Base-by-base conservation (phyloP, 2,888 invertebrate species). In the Leucophora obtusa region DNA sequence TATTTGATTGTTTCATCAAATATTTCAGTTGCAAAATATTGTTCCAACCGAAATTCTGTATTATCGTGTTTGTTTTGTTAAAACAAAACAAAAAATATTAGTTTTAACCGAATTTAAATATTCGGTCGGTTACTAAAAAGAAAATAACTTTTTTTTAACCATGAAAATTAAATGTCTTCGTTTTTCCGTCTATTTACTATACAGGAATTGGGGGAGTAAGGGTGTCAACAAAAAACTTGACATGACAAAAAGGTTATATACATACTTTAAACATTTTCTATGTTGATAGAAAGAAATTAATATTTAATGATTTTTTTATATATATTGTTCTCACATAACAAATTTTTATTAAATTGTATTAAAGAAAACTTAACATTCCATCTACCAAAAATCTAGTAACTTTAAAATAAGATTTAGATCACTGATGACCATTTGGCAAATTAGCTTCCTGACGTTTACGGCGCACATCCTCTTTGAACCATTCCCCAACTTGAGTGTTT, bases 391-490 rank as follows among this genome's bases (percentile, higher is more conserved):
- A 1, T 28, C 6, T 28, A 7, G 4, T 6, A 1, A 28, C 7
- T 38, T 18, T 18, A 11, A 51, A 51, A 58, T 14, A 58, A 24
- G 7, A 58, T 24, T 60, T 50, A 43, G 14, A 11, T 54, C 33
- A 81, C 9, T 58, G 71, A 77, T 81, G 73, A 47, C 81, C 81
- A 62, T 81, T 81, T 24, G 77, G 81, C 18, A 77, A 33, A 18
- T 47, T 79, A 50, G 24, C 65, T 1, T 50, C 62, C 11, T 71
- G 75, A 1, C 75, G 62, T 18, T 79, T 81, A 15, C 84, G 82
- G n/a, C 53, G 62, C 2, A 84, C 72, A 71, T 84, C 84, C 1
- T 85, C 83, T 35, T 83, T 83, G 35, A 85, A 85, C 85, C 84
- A 85, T 0, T 77, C 77, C n/a, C 85, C 85, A 11, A 85, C 85